Base-by-base conservation (phyloP, 2,113 vertebrate species). In the Synchiropus splendidus region DNA sequence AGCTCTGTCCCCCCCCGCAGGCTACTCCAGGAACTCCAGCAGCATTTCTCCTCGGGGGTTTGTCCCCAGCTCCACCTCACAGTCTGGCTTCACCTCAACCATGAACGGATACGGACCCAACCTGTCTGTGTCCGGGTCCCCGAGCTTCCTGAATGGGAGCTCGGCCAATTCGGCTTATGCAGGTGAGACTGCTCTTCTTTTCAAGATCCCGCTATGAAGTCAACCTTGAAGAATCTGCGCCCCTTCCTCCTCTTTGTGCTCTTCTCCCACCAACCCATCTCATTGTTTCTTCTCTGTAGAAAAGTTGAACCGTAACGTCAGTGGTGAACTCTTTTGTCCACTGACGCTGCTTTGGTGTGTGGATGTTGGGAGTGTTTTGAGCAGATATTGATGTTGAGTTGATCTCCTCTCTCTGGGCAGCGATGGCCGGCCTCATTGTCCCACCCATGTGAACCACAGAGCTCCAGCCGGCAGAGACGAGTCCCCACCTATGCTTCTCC, bases 101-200 rank as follows among this genome's bases (percentile, higher is more conserved):
- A 90, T 92, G 81, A 88, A 88, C 2, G 89, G 90, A 27, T 98
- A 96, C 17, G 88, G 87, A 0, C 78, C 86, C 43, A 86, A 93
- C 45, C 89, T 98, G 31, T 91, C 91, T 1, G 91, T 94, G 2
- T 90, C 94, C 0, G 89, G 88, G 1, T 98, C 94, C 11, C 94
- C 94, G 16, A 89, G 90, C 74, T 98, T 98, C 83, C 93, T 98
- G 67, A 97, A 90, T 10, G 92, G 94, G 50, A 91, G 92, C 69
- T 81, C 90, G 0, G 88, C 90, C 78, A 93, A 89, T 76, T 95
- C 93, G 2, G 92, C 94, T 49, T 98, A 97, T 18, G 89, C 92
- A 81, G 94, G 94, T 97, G 82, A 94, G 94, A n/a, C n/a, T n/a
- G n/a, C n/a, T n/a, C n/a, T n/a, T n/a, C n/a, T n/a, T n/a, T n/a